A percentile compares a stretch with the other conserved stretches of the same genome.
phyloP scores from a whole-genome alignment of 2,797 vertebrate species.

The Micromesistius poutassou region DNA sequence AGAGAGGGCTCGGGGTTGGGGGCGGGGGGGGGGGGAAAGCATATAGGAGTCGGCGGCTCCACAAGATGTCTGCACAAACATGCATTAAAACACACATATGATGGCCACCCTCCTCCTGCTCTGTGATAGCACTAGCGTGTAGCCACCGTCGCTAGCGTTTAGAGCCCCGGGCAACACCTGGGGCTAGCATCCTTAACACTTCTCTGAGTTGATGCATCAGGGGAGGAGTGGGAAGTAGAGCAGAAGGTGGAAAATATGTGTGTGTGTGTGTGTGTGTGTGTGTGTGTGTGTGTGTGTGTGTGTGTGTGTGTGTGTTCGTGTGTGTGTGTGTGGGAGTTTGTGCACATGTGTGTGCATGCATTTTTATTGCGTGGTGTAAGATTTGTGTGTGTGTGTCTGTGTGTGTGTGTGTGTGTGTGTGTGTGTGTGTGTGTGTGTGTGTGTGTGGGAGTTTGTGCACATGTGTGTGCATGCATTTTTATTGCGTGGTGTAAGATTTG shows the following conservation, averaged over 20 bases:
- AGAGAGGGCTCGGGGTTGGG: background rate
- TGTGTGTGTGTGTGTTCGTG: background rate
- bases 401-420: background rate
- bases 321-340: constrained; percentile 19
- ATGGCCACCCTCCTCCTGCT: constrained; percentile 11
- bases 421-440: constrained; percentile 20
- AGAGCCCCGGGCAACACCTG: constrained; percentile 55
- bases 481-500: too few species aligned
- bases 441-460: constrained; percentile 9
- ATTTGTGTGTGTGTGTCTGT: background rate
- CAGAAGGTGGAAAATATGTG: constrained; percentile 7
- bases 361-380: too few species aligned
- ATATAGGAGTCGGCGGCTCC: background rate
- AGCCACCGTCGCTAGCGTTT: constrained; percentile 38
- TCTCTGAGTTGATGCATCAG: constrained; percentile 44
- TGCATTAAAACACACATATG: background rate
- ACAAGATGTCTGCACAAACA: background rate
- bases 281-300: background rate
- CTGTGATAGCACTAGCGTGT: constrained; percentile 46
- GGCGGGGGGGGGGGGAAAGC: background rate
- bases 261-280: background rate
- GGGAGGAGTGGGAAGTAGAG: constrained; percentile 31
- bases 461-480: background rate
- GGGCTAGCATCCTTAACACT: constrained; percentile 53
- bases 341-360: background rate